phyloP scores from a whole-genome alignment of 2,797 vertebrate genomes.

The Melanotaenia nigrans region DNA sequence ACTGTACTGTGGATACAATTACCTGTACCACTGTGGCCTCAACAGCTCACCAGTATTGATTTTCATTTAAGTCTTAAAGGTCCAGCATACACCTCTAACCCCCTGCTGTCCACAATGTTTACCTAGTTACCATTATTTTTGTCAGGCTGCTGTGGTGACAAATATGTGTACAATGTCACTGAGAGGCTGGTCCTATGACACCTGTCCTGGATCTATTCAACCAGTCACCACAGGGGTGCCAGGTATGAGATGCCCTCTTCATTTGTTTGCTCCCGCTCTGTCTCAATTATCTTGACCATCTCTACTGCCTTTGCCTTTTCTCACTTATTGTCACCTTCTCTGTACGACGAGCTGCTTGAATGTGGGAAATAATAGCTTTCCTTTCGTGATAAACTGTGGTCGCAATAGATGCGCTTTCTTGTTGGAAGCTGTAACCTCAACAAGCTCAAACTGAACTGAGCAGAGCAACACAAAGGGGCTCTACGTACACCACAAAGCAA shows the following conservation, averaged over 20 bases:
- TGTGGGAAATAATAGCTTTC: conserved; percentile 42
- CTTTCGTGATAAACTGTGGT: conserved; percentile 35
- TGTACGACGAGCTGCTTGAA: conserved; percentile 13
- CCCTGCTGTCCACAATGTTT: conserved; percentile 78
- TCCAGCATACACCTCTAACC: conserved; percentile 74
- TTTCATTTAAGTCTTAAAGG: conserved; percentile 82
- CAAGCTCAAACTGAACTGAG: not conserved
- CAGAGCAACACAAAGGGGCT: conserved; percentile 7
- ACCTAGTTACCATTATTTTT: conserved; percentile 78
- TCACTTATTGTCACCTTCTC: conserved; percentile 46
- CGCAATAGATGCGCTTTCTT: conserved; percentile 27
- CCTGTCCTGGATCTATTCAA: conserved; percentile 73
- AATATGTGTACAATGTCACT: conserved; percentile 70
- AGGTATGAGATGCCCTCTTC: conserved; percentile 63
- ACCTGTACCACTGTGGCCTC: conserved; percentile 49
- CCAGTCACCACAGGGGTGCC: conserved; percentile 63
- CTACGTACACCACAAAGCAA: conserved; percentile 4
- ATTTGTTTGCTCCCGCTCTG: conserved; percentile 60
- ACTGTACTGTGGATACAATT: conserved; percentile 33
- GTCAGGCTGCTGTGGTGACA: conserved; percentile 67
- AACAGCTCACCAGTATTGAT: conserved; percentile 74
- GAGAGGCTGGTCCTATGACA: conserved; percentile 74
- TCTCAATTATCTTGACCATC: conserved; percentile 56
- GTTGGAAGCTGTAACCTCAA: conserved; percentile 8
- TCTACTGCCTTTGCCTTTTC: conserved; percentile 36